These are phyloP conservation scores for Torymus tubicola DNA, from an alignment of 2,888 invertebrate species.

Conservation along the genomic window DNA sequence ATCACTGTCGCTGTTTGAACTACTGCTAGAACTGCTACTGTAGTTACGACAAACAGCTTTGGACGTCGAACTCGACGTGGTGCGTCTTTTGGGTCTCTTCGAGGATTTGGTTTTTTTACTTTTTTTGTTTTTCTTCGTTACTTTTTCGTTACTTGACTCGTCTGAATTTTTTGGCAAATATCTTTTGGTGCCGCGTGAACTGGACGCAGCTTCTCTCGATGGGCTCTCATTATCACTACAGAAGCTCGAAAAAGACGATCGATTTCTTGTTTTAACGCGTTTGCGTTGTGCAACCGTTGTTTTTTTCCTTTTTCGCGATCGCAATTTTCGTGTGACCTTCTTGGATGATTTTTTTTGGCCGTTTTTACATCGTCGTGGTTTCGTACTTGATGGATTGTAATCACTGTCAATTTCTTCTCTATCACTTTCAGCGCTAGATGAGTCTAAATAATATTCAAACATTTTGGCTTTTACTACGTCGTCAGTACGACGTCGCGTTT, in stretches of 20 bases:
- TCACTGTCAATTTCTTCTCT: slow-evolving; percentile 62
- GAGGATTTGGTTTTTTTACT: slow-evolving; percentile 40
- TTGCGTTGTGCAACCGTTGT: slow-evolving; percentile 50
- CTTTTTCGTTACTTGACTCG: slow-evolving; percentile 51
- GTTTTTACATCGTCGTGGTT: slow-evolving; percentile 31
- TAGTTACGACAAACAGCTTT: background rate
- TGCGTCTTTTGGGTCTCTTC: slow-evolving; percentile 26
- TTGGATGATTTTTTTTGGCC: slow-evolving; percentile 58
- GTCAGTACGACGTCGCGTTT: slow-evolving; percentile 36
- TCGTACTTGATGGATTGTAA: slow-evolving; percentile 58
- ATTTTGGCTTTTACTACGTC: slow-evolving; percentile 31
- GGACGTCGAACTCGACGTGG: background rate
- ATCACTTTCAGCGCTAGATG: slow-evolving; percentile 53
- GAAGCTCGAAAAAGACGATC: slow-evolving; percentile 29
- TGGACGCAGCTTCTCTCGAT: slow-evolving; percentile 27
- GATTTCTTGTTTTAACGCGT: slow-evolving; percentile 53
- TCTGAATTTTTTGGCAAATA: slow-evolving; percentile 58
- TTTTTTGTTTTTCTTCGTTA: slow-evolving; percentile 35
- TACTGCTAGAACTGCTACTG: slow-evolving; percentile 34
- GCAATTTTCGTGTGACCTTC: slow-evolving; percentile 31
- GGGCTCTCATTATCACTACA: slow-evolving; percentile 59
- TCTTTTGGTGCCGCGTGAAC: slow-evolving; percentile 53
- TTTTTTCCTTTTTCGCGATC: slow-evolving; percentile 57
- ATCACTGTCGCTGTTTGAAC: slow-evolving; percentile 16
- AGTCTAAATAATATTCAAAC: slow-evolving; percentile 31